A percentile compares a stretch with the other conserved stretches of the same genome.
These are phyloP conservation scores for Diglossa cyanea DNA, from an alignment of 2,797 vertebrate species.

Conservation along the genomic window DNA sequence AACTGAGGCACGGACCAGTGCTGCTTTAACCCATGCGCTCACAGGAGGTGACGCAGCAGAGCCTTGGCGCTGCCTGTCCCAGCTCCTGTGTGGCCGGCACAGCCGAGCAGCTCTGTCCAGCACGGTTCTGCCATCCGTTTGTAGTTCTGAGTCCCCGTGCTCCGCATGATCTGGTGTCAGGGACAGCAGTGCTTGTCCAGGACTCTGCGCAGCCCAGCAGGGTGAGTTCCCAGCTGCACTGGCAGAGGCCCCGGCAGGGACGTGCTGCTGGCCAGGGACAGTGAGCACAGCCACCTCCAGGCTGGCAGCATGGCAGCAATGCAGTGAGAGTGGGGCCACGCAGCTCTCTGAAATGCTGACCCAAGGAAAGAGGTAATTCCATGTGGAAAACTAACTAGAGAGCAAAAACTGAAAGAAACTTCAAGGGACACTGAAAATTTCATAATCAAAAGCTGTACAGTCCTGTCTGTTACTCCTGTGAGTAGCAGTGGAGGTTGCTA, in stretches of 20 bases:
- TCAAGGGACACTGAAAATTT: neutral
- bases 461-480: neutral
- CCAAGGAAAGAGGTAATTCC: neutral
- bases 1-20: neutral
- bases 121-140: fast-evolving
- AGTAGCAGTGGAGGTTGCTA: neutral
- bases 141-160: neutral
- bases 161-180: neutral
- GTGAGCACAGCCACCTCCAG: neutral
- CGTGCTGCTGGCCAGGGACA: neutral
- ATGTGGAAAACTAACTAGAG: neutral
- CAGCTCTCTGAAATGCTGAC: neutral
- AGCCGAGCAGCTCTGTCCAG: neutral
- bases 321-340: neutral
- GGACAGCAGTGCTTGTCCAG: neutral
- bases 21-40: fast-evolving
- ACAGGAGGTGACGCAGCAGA: too few relatives aligned
- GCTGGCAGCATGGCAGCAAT: neutral
- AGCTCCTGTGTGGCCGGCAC: neutral
- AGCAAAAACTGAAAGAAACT: neutral
- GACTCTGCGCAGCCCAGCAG: neutral
- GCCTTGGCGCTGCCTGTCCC: neutral
- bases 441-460: neutral
- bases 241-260: too few relatives aligned
- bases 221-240: neutral